These are phyloP conservation scores for Scyliorhinus canicula DNA, from an alignment of 2,797 vertebrate genomes.

Conservation along the genomic window DNA sequence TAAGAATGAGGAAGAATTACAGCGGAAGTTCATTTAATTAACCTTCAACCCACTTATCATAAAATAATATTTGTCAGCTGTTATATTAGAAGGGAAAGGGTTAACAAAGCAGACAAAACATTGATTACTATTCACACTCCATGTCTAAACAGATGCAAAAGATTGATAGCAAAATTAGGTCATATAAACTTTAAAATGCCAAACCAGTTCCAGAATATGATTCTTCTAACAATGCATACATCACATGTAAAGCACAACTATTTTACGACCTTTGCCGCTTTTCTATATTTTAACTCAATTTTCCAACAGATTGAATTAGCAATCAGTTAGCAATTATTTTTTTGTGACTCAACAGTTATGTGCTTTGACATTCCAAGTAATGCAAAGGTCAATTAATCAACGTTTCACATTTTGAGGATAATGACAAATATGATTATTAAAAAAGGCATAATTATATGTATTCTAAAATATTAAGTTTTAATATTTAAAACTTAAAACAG, in stretches of 20 bases:
- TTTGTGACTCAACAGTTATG: constrained; percentile 81
- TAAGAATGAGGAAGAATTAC: constrained; percentile 43
- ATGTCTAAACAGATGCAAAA: constrained; percentile 52
- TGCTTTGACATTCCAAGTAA: constrained; percentile 70
- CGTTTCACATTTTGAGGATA: constrained; percentile 68
- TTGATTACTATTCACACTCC: constrained; percentile 43
- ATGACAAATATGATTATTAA: constrained; percentile 72
- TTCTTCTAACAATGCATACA: constrained; percentile 80
- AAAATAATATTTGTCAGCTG: constrained; percentile 35
- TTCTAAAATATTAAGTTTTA: constrained; percentile 61
- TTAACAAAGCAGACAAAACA: constrained; percentile 50
- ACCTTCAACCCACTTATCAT: constrained; percentile 49
- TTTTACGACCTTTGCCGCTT: constrained; percentile 70
- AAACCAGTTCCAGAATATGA: constrained; percentile 67
- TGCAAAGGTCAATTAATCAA: constrained; percentile 77
- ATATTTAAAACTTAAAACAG: too few relatives aligned
- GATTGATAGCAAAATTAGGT: constrained; percentile 56
- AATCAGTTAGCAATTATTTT: constrained; percentile 76
- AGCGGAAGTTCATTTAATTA: constrained; percentile 51
- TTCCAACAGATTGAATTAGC: constrained; percentile 66
- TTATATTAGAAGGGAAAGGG: constrained; percentile 43
- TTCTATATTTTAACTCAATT: constrained; percentile 55
- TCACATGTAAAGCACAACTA: constrained; percentile 70
- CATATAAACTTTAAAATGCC: constrained; percentile 66
- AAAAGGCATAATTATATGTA: constrained; percentile 78